These are phyloP conservation scores for Mus caroli DNA, from an alignment of 2,797 vertebrate genomes.

Conservation along the genomic window DNA sequence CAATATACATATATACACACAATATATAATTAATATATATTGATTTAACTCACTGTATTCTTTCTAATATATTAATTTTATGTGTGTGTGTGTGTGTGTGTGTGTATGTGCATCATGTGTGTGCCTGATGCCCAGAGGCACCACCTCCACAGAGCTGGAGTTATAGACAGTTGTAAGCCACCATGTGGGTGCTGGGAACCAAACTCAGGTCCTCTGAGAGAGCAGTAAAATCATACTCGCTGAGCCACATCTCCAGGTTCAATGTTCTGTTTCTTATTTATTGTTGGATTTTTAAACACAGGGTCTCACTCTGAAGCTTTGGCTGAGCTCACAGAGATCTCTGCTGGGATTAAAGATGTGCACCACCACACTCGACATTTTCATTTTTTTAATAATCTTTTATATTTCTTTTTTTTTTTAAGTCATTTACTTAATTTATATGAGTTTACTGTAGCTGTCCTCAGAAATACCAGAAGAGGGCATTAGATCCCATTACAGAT, in stretches of 20 bases:
- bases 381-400: neutral
- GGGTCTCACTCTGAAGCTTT: neutral
- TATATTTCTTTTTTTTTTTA: no score
- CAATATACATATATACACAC: neutral
- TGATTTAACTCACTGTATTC: conserved; percentile 24
- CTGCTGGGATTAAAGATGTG: neutral
- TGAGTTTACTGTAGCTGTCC: no score
- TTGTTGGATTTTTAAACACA: neutral
- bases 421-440: no score
- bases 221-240: neutral
- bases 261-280: neutral
- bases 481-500: no score
- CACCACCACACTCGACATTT: neutral
- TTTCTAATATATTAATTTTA: neutral
- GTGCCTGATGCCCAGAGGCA: neutral
- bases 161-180: neutral
- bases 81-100: no score
- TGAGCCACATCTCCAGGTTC: neutral
- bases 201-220: neutral
- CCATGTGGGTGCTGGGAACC: neutral
- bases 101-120: neutral
- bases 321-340: neutral
- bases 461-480: no score
- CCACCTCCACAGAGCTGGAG: neutral
- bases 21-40: neutral